Evolutionary conservation across 2,888 invertebrate species (phyloP), one percentile per base, ranked within the genome.

Genomic region (Dicroscelio sp.): DNA sequence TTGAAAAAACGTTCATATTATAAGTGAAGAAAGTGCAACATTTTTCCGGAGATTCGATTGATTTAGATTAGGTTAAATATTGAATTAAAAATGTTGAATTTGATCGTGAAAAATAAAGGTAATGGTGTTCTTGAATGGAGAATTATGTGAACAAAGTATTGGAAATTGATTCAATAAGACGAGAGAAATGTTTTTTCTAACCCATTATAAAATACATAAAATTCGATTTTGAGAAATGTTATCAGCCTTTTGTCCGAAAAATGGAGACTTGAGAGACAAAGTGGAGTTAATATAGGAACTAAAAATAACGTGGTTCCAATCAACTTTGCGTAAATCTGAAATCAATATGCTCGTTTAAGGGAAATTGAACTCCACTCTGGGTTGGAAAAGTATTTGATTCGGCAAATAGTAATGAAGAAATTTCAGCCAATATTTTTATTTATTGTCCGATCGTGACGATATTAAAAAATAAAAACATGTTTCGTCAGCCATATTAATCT

Each of bases 261-360:
- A 84, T 76, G 52, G 38, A 75, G 84, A 80, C 88, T 88, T 88
- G 6, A 85, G 67, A 88, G 84, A 88, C 88, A 88, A 88, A 79
- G 84, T 88, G 30, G 58, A 89, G 80, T 85, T 80, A 89, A 85
- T 75, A 85, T 78, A 52, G 75, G 73, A 65, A 85, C 84, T 85
- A 85, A 89, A 89, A 89, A 89, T 89, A 85, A 85, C 88, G 71
- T 38, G 52, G 83, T 65, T 89, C 73, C 85, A 79, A 89, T 89
- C 88, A 89, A 85, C 85, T 89, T 85, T 79, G 60, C 67, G 75
- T 85, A 85, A 85, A 85, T 89, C 80, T 88, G 80, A 89, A 89
- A 89, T 89, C 88, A 80, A 89, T 89, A 85, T 85, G 58, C 60
- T 80, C 80, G 89, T 89, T 89, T 80, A 80, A 85, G 33, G 67